These are phyloP conservation scores for Poliocrania exsul DNA, from an alignment of 2,797 vertebrate genomes.

Conservation along the genomic window DNA sequence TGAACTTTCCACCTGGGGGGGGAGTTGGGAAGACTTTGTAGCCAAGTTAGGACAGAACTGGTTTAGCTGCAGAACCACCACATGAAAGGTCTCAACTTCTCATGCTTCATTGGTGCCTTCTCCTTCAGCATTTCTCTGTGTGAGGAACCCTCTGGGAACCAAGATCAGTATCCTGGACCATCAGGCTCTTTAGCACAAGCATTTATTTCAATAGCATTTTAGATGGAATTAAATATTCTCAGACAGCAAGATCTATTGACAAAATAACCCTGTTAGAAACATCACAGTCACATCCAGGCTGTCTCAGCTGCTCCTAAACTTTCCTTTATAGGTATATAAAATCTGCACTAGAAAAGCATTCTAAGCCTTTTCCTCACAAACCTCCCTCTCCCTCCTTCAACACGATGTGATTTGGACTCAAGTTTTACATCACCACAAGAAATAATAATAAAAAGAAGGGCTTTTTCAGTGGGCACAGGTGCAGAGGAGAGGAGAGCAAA, in stretches of 20 bases:
- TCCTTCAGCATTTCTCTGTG: not conserved
- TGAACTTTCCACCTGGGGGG: not conserved
- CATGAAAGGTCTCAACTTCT: not conserved
- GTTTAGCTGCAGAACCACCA: not conserved
- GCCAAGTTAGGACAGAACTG: not conserved
- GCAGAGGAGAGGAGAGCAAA: not conserved
- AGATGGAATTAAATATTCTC: not conserved
- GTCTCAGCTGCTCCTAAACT: not conserved
- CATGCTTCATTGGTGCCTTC: not conserved
- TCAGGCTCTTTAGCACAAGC: not conserved
- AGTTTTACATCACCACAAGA: not conserved
- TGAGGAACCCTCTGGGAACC: not conserved
- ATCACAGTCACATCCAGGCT: not conserved
- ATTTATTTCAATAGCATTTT: not conserved
- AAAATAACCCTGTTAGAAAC: not conserved
- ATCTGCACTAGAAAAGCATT: not conserved
- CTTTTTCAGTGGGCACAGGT: not conserved
- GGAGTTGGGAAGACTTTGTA: not conserved
- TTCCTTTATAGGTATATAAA: not conserved
- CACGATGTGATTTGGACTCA: not conserved
- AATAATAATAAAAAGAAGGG: not conserved
- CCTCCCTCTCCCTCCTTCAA: not conserved
- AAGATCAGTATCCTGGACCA: not conserved
- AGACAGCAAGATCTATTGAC: not conserved
- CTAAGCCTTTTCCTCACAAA: not conserved